These are phyloP conservation scores for Caenorhabditis briggsae DNA, from an alignment of 1,140 invertebrate species.

Conservation along the genomic window DNA sequence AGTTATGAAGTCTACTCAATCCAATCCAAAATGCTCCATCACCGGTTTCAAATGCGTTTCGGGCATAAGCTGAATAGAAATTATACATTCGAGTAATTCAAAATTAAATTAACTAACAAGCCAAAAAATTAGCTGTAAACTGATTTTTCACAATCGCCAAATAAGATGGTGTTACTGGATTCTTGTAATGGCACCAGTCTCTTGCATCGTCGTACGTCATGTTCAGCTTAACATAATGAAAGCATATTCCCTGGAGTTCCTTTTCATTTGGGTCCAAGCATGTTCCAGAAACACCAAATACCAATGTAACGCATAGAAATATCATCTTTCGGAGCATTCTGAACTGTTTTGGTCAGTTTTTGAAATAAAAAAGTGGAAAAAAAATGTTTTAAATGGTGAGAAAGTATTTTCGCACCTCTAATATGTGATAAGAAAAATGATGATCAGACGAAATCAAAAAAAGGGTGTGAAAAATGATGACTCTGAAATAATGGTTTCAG, in stretches of 20 bases:
- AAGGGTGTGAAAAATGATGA: too few relatives aligned
- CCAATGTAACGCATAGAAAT: neutral
- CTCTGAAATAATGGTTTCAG: too few relatives aligned
- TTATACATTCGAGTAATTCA: neutral
- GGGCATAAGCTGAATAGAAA: neutral
- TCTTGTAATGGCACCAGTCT: conserved; percentile 26
- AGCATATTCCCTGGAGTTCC: neutral
- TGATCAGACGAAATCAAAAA: too few relatives aligned
- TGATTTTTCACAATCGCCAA: neutral
- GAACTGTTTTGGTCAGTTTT: neutral
- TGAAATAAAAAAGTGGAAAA: too few relatives aligned
- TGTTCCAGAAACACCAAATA: neutral
- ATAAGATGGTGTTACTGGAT: conserved; percentile 16
- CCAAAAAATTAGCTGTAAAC: neutral
- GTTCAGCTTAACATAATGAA: conserved; percentile 8
- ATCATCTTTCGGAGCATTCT: neutral
- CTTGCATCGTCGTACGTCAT: conserved; percentile 15
- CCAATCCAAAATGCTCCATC: conserved; percentile 28
- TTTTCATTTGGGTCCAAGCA: conserved; percentile 14
- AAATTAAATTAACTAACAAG: neutral
- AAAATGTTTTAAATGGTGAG: too few relatives aligned
- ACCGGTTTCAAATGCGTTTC: neutral
- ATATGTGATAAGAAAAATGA: too few relatives aligned
- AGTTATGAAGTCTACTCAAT: neutral
- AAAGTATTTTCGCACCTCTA: too few relatives aligned